phyloP scores from a whole-genome alignment of 2,888 invertebrate species.

The Pammene aurita region DNA sequence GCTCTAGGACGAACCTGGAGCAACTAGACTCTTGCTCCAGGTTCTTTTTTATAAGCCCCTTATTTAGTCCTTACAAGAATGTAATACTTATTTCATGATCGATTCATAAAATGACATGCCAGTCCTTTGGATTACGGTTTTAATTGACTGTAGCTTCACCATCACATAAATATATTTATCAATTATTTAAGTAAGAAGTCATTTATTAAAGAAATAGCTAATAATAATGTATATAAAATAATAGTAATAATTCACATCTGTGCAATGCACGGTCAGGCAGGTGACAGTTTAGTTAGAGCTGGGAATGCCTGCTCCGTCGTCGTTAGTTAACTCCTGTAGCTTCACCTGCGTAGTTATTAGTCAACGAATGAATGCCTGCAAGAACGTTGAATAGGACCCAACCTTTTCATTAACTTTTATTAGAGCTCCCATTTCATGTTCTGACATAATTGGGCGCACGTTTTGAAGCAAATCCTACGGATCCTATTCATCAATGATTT shows the following conservation, averaged over 20 bases:
- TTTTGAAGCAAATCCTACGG: neutral
- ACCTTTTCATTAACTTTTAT: slow-evolving; percentile 34
- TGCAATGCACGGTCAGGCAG: too few relatives aligned
- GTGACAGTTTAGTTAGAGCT: too few relatives aligned
- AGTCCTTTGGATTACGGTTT: neutral
- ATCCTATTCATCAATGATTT: slow-evolving; percentile 26
- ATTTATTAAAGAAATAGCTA: too few relatives aligned
- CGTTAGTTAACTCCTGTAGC: too few relatives aligned
- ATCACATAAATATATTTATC: too few relatives aligned
- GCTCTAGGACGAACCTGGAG: too few relatives aligned
- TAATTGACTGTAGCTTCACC: slow-evolving; percentile 15
- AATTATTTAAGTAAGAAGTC: too few relatives aligned
- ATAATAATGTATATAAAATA: too few relatives aligned
- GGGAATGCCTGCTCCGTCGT: too few relatives aligned
- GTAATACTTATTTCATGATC: neutral
- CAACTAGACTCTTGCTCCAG: too few relatives aligned
- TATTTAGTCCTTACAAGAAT: neutral
- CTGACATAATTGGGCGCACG: slow-evolving; percentile 22
- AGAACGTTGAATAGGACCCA: slow-evolving; percentile 27
- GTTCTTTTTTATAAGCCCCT: too few relatives aligned
- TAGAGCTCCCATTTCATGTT: slow-evolving; percentile 27
- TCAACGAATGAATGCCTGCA: slow-evolving; percentile 15
- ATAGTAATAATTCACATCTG: too few relatives aligned
- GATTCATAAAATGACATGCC: neutral
- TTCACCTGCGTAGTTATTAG: slow-evolving; percentile 8